These are phyloP conservation scores for Apoda limacodes DNA, from an alignment of 2,888 invertebrate species.

Conservation along the genomic window DNA sequence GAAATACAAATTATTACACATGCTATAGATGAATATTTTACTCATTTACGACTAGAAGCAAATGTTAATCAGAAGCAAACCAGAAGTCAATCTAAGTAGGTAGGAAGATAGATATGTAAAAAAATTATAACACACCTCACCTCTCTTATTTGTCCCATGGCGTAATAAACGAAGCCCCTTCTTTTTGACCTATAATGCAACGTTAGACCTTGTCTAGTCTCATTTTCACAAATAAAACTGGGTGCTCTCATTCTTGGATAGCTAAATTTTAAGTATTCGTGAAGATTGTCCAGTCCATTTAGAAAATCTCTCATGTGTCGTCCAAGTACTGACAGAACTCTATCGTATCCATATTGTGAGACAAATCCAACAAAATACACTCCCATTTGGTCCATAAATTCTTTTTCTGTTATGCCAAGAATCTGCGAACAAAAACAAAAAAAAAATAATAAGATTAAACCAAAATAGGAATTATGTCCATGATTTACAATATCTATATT, in stretches of 20 bases:
- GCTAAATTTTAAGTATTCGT: slow-evolving; percentile 96
- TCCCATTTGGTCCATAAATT: slow-evolving; percentile 95
- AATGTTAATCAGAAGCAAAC: too few species aligned
- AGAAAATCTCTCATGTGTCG: slow-evolving; percentile 96
- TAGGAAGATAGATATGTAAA: slow-evolving; percentile 1
- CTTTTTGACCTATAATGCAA: slow-evolving; percentile 94
- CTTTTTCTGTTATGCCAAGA: slow-evolving; percentile 85
- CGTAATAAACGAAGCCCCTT: slow-evolving; percentile 94
- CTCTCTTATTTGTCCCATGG: slow-evolving; percentile 95
- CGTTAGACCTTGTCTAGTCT: slow-evolving; percentile 90
- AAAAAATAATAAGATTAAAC: background rate
- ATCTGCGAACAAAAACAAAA: slow-evolving; percentile 66
- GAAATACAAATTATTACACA: too few species aligned
- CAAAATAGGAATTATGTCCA: background rate
- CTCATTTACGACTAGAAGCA: too few species aligned
- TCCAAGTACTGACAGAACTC: slow-evolving; percentile 89
- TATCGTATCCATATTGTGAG: slow-evolving; percentile 94
- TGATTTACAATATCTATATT: too few species aligned
- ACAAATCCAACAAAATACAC: slow-evolving; percentile 94
- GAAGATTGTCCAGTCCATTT: slow-evolving; percentile 95
- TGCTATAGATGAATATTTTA: too few species aligned
- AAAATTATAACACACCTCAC: slow-evolving; percentile 41
- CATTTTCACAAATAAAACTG: slow-evolving; percentile 97
- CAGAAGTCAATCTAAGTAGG: background rate
- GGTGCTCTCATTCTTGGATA: slow-evolving; percentile 93